These are phyloP conservation scores for Rugalucina vietnamica DNA, from an alignment of 2,888 invertebrate species.

Conservation along the genomic window DNA sequence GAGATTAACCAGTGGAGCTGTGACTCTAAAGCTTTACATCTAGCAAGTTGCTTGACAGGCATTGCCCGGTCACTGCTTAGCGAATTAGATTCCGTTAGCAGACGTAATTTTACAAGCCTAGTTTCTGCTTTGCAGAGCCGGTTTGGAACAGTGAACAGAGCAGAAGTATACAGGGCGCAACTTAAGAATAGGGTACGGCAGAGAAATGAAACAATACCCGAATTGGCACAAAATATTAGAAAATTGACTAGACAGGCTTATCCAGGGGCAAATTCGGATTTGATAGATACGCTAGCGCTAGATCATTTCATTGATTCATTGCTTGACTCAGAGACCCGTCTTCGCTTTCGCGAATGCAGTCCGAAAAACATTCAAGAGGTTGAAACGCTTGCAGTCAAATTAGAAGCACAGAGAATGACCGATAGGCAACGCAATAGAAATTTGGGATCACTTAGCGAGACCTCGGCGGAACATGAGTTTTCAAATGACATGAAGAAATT, in stretches of 20 bases:
- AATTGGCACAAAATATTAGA: neutral
- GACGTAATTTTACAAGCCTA: neutral
- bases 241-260: neutral
- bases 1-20: neutral
- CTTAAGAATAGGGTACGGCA: neutral
- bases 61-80: neutral
- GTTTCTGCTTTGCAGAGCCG: neutral
- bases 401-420: neutral
- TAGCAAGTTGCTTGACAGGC: neutral
- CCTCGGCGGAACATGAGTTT: neutral
- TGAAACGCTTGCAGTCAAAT: neutral
- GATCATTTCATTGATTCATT: neutral
- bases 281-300: neutral
- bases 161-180: too few relatives aligned
- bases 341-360: neutral
- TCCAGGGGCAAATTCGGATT: neutral
- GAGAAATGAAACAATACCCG: neutral
- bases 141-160: neutral
- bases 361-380: neutral
- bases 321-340: neutral
- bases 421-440: neutral
- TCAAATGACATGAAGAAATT: neutral
- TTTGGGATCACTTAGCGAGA: neutral
- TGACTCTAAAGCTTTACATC: neutral
- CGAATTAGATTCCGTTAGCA: neutral